Conservation (phyloP, 1,140 invertebrate species). For the Delia radicum region DNA sequence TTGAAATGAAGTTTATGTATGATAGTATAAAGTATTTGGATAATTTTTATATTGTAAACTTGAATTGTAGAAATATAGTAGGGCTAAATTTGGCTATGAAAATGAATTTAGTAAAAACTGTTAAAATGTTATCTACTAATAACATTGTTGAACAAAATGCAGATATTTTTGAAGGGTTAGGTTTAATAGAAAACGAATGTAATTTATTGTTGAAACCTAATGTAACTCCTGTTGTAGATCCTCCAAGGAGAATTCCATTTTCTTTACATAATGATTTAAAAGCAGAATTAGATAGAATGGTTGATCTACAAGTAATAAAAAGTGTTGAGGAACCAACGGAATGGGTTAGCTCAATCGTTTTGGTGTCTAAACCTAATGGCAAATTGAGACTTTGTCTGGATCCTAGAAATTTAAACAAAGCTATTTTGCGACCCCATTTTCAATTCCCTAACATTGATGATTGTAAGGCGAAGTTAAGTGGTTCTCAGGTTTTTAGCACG, state of each 20-base stretch:
- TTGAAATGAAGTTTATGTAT: conserved; percentile 5
- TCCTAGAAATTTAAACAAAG: conserved; percentile 57
- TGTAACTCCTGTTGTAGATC: conserved; percentile 38
- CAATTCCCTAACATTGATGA: conserved; percentile 55
- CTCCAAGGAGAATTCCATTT: conserved; percentile 49
- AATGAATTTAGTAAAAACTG: conserved; percentile 2
- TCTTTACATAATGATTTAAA: conserved; percentile 41
- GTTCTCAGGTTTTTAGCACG: conserved; percentile 51
- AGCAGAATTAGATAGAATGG: conserved; percentile 39
- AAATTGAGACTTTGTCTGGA: conserved; percentile 56
- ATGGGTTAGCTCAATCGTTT: too few relatives aligned
- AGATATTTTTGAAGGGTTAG: conserved; percentile 28
- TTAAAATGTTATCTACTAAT: not conserved
- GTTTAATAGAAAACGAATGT: conserved; percentile 28
- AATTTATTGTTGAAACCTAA: conserved; percentile 28
- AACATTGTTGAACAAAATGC: conserved; percentile 13
- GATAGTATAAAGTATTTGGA: conserved; percentile 12
- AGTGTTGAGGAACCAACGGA: conserved; percentile 45
- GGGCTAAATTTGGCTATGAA: conserved; percentile 12
- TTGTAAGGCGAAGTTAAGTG: conserved; percentile 44
- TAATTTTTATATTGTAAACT: conserved; percentile 25
- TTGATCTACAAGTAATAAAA: conserved; percentile 40
- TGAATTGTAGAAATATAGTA: conserved; percentile 26
- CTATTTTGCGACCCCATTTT: conserved; percentile 52
- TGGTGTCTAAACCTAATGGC: conserved; percentile 40